Conservation (phyloP, 2,113 vertebrate species). For the Cyanoderma ruficeps region DNA sequence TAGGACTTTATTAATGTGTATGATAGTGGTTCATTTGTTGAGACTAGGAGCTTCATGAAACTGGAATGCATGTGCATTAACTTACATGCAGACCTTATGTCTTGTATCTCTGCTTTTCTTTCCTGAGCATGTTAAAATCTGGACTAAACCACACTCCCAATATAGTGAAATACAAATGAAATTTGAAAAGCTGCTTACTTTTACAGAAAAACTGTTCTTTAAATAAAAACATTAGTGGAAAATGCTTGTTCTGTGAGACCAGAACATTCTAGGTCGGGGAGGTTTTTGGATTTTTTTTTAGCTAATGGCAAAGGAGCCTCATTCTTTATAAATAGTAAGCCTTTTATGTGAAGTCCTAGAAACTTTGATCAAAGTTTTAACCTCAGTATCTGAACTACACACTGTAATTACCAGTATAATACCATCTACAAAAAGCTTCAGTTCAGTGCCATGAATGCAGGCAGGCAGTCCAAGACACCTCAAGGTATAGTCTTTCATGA, state of each 20-base stretch:
- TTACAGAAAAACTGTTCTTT: neutral
- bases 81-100: neutral
- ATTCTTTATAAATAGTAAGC: neutral
- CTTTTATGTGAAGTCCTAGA: neutral
- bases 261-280: neutral
- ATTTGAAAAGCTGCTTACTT: constrained; percentile 11
- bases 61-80: neutral
- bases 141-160: neutral
- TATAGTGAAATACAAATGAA: neutral
- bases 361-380: constrained; percentile 1
- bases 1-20: neutral
- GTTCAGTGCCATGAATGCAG: neutral
- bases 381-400: neutral
- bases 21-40: neutral
- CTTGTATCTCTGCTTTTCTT: neutral
- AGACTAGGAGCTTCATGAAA: neutral
- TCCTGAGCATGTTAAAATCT: neutral
- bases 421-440: neutral
- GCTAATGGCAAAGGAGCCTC: neutral
- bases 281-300: neutral
- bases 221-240: neutral
- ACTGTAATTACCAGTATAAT: neutral
- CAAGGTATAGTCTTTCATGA: neutral
- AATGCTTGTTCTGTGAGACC: constrained; percentile 26
- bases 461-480: neutral